phyloP scores from a whole-genome alignment of 2,113 vertebrate genomes.

The Dicaeum eximium region DNA sequence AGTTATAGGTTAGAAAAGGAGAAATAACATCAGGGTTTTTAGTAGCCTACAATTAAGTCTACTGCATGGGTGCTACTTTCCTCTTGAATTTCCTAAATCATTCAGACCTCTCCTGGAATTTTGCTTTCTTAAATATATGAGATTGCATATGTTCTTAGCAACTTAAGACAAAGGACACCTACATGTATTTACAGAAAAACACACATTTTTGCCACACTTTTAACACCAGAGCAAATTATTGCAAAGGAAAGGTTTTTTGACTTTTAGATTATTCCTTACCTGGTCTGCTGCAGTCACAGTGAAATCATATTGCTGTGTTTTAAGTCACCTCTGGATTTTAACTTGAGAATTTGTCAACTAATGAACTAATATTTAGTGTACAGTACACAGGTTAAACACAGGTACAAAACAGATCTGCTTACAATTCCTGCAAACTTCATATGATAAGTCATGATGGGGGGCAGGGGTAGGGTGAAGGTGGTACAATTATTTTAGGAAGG shows the following conservation, averaged over 20 bases:
- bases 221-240: not conserved
- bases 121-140: not conserved
- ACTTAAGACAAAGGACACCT: not conserved
- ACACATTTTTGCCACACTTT: not conserved
- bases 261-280: not conserved
- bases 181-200: not conserved
- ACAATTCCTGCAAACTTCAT: not conserved
- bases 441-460: not conserved
- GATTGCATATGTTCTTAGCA: not conserved
- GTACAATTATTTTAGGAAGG: not conserved
- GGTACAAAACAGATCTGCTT: not conserved
- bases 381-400: not conserved
- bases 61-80: not conserved
- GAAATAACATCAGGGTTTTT: not conserved
- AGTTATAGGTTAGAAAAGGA: not conserved
- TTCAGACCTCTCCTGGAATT: not conserved
- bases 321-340: not conserved
- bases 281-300: not conserved
- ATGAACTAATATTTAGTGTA: not conserved
- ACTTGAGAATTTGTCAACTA: not conserved
- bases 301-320: not conserved
- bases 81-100: not conserved
- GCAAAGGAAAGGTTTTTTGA: not conserved
- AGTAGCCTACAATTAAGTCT: not conserved
- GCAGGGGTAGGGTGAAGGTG: not conserved